Evolutionary conservation across 2,888 invertebrate genomes (phyloP).

Genomic region (Leptogaster cylindrica): DNA sequence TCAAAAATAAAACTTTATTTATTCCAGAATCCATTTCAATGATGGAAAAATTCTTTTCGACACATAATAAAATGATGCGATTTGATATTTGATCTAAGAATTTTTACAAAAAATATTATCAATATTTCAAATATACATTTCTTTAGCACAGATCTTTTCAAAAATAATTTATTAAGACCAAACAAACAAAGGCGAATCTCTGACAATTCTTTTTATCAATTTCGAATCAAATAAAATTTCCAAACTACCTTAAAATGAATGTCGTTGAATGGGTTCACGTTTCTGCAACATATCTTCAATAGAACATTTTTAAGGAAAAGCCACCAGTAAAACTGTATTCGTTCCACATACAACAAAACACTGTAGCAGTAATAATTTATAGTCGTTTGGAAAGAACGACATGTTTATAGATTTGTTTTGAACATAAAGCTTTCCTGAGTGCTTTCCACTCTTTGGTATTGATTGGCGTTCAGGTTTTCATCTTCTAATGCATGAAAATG

Average conservation of each 20-base stretch:
- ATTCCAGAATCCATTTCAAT: too few species aligned
- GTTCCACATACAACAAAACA: conserved; percentile 15
- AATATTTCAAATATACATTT: too few species aligned
- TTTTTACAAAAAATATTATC: conserved; percentile 26
- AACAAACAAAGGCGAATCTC: conserved; percentile 21
- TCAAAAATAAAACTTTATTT: too few species aligned
- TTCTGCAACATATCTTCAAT: conserved; percentile 29
- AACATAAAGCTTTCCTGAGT: conserved; percentile 40
- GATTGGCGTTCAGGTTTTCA: conserved; percentile 35
- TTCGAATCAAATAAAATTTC: conserved; percentile 39
- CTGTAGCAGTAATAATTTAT: conserved; percentile 44
- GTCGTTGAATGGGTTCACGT: conserved; percentile 35
- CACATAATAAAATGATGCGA: too few species aligned
- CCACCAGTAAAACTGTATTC: conserved; percentile 31
- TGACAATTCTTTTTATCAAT: conserved; percentile 34
- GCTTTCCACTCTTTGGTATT: conserved; percentile 21
- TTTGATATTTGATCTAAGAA: too few species aligned
- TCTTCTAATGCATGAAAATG: conserved; percentile 29
- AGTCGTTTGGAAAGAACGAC: conserved; percentile 42
- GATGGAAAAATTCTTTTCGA: too few species aligned
- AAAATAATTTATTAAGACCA: conserved; percentile 10
- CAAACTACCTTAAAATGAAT: conserved; percentile 38
- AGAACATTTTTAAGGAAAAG: conserved; percentile 13
- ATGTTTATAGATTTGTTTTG: conserved; percentile 47
- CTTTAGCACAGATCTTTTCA: too few species aligned